These are phyloP conservation scores for Tribolium castaneum DNA, from an alignment of 1,140 invertebrate species.

Conservation along the genomic window DNA sequence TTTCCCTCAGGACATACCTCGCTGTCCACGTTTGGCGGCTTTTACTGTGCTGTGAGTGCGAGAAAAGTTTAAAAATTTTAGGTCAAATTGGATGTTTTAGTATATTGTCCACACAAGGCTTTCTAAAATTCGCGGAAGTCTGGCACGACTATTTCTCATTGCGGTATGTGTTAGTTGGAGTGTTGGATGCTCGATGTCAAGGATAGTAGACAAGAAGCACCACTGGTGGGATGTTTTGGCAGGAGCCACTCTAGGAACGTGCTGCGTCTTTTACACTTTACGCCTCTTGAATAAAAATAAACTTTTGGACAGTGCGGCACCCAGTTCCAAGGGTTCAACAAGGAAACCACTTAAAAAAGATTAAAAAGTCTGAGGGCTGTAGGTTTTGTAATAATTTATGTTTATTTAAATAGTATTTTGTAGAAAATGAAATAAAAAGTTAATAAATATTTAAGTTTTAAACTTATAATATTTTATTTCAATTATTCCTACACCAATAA, in stretches of 20 bases:
- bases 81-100: conserved; percentile 62
- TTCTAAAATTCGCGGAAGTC: conserved; percentile 64
- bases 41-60: conserved; percentile 76
- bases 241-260: conserved; percentile 70
- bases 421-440: not conserved
- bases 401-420: not conserved
- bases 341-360: not conserved
- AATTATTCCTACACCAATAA: not conserved
- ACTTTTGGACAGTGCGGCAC: not conserved
- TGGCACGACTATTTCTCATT: conserved; percentile 73
- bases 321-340: not conserved
- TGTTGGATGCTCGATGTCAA: conserved; percentile 72
- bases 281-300: conserved; percentile 33
- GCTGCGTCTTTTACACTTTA: conserved; percentile 65
- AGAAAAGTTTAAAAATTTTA: not conserved
- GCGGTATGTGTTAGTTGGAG: conserved; percentile 71
- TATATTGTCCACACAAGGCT: conserved; percentile 74
- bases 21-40: conserved; percentile 72
- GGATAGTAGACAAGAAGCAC: conserved; percentile 78
- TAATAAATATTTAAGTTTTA: not conserved
- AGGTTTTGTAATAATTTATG: not conserved
- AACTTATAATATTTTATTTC: not conserved
- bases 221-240: conserved; percentile 84
- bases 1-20: conserved; percentile 85
- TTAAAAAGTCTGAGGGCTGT: not conserved